Base-by-base conservation (phyloP, 2,888 invertebrate species). In the Choreutis nemorana region DNA sequence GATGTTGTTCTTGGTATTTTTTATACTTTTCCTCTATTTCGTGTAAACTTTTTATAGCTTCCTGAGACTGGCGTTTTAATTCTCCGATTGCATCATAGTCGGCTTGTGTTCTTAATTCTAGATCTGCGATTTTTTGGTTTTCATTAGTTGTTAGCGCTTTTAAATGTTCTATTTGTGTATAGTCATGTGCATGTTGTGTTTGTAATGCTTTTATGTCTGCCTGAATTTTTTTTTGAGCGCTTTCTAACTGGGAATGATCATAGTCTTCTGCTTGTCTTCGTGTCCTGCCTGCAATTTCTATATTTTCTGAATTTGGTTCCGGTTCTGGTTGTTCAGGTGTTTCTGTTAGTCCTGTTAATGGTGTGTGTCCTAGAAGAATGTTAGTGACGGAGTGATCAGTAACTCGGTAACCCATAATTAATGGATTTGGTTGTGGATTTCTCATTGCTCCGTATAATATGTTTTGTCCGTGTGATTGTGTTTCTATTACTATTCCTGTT, bases 361-460 rank as follows among this genome's bases (percentile, higher is more conserved):
- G 16, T 18, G 11, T 4, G 18, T 18, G 2, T 16, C 4, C 2
- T 18, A 6, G 9, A 5, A 12, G 16, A 26, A 11, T n/a, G 18
- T 8, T 8, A 18, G 11, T 26, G 26, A 18, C 26, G 27, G 27
- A 10, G 14, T 29, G 23, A 33, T 26, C 37, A 27, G 37, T 16
- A 3, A 36, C 13, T 25, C 24, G 27, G 31, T 37, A 37, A 28
- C 37, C 34, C 26, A 26, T 26, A 6, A 26, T 15, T 14, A 30
- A 20, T 14, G 37, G 32, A 24, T 35, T 38, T 6, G 35, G 38
- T 15, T 38, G 38, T 27, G 35, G 33, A 23, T 34, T 33, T 26
- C 34, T 27, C 35, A 33, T 37, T 14, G 31, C 28, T 1, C 29
- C 30, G 14, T 34, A 37, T 20, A 37, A 14, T 11, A 37, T 30